phyloP scores from a whole-genome alignment of 2,888 invertebrate genomes.

The Meteorus colon region DNA sequence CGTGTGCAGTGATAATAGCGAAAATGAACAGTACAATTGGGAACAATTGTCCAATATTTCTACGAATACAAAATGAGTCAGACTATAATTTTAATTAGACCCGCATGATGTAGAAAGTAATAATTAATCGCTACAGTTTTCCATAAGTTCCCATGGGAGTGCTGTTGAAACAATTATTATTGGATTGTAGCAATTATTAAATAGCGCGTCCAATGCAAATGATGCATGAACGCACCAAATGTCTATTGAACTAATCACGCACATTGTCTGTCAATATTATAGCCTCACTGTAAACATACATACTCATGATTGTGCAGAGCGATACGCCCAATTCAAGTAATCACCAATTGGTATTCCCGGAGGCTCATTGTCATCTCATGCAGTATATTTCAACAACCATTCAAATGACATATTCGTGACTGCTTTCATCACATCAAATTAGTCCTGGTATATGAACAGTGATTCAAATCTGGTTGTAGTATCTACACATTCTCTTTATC shows the following conservation, averaged over 20 bases:
- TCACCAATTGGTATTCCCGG: background rate
- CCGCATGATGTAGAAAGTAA: too few relatives aligned
- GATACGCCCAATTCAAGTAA: slow-evolving; percentile 7
- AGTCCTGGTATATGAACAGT: background rate
- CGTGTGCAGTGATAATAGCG: too few relatives aligned
- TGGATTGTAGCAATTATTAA: too few relatives aligned
- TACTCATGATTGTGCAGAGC: background rate
- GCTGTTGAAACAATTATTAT: too few relatives aligned
- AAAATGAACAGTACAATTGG: too few relatives aligned
- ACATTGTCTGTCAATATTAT: background rate
- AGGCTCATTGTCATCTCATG: slow-evolving; percentile 6
- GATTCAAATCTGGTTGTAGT: background rate
- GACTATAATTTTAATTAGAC: too few relatives aligned
- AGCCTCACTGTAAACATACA: background rate
- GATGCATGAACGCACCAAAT: background rate
- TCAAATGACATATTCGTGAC: background rate
- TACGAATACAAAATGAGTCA: too few relatives aligned
- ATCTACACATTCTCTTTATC: background rate
- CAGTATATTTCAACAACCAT: background rate
- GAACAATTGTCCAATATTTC: too few relatives aligned
- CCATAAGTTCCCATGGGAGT: too few relatives aligned
- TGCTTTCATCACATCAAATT: background rate
- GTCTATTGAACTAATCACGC: background rate
- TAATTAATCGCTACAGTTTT: too few relatives aligned
- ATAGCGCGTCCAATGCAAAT: background rate